Conservation (phyloP, 2,113 vertebrate species). For the Ageneiosus marmoratus region DNA sequence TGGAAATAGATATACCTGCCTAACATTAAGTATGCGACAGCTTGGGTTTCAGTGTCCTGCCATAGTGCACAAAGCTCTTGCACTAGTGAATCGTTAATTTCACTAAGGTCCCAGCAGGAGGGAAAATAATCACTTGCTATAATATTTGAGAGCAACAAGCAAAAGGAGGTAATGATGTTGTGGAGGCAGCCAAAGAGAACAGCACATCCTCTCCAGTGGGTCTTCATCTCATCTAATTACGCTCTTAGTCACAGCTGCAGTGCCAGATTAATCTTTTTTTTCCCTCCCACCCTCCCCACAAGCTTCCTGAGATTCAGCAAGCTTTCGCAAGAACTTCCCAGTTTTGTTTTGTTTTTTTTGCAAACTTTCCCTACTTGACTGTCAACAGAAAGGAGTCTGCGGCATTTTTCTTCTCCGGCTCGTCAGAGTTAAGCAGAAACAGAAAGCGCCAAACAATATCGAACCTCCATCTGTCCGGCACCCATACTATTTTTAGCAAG, state of each 20-base stretch:
- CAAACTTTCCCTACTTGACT: not conserved
- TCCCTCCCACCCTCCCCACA: not conserved
- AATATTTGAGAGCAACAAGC: conserved; percentile 44
- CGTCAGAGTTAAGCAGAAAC: not conserved
- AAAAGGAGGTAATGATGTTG: conserved; percentile 21
- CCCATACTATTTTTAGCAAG: conserved; percentile 67
- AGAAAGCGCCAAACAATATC: not conserved
- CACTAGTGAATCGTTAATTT: not conserved
- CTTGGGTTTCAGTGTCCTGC: not conserved
- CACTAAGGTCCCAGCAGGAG: conserved; percentile 20
- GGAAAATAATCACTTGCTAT: conserved; percentile 27
- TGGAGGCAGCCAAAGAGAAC: conserved; percentile 23
- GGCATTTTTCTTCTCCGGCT: not conserved
- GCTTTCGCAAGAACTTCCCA: conserved; percentile 1
- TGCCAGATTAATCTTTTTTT: conserved; percentile 5
- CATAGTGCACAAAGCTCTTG: not conserved
- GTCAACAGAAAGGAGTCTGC: not conserved
- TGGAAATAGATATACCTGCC: conserved; percentile 3
- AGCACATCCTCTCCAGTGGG: conserved; percentile 28
- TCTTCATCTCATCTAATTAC: conserved; percentile 38
- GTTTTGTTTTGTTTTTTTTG: not conserved
- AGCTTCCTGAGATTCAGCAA: conserved; percentile 10
- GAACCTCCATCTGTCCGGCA: conserved; percentile 47
- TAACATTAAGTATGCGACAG: not conserved
- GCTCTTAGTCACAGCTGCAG: conserved; percentile 30